A percentile compares a stretch with the other conserved stretches of the same genome.
Evolutionary conservation across 2,797 vertebrate genomes (phyloP).

Genomic region (Setipinna tenuifilis): DNA sequence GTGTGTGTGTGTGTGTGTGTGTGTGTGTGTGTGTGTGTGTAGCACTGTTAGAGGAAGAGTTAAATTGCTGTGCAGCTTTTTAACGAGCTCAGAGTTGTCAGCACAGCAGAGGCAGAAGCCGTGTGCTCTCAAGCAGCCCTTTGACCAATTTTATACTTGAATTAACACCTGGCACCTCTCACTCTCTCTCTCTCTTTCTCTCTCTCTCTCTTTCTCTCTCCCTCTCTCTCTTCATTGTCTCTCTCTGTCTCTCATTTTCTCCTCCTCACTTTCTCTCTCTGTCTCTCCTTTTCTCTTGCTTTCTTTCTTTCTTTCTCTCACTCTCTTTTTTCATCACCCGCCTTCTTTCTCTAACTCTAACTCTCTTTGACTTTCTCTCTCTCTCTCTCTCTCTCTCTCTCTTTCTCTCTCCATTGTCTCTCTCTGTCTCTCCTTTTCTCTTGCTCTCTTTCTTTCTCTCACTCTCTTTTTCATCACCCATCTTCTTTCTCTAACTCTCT

Average conservation of each 20-base stretch:
- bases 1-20: not conserved
- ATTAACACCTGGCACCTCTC: conserved; percentile 4
- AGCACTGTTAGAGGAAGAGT: not conserved
- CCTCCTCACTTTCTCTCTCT: not conserved
- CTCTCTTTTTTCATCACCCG: not conserved
- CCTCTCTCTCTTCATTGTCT: not conserved
- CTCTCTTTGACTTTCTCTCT: not conserved
- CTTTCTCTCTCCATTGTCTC: too few species aligned
- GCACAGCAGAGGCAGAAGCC: not conserved
- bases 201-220: conserved; percentile 22
- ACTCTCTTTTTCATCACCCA: too few species aligned
- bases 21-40: not conserved
- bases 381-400: not conserved
- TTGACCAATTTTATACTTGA: conserved; percentile 14
- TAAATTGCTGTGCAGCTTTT: not conserved
- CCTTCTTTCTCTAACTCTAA: not conserved
- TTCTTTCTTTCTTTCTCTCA: not conserved
- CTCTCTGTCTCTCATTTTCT: not conserved
- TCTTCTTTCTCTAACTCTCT: too few species aligned
- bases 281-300: conserved; percentile 30
- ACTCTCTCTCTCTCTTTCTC: conserved; percentile 26
- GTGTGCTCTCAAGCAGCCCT: conserved; percentile 5
- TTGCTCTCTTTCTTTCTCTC: too few species aligned
- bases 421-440: too few species aligned
- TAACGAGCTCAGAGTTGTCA: not conserved